phyloP scores from a whole-genome alignment of 1,140 invertebrate species.

The Aphelinus certus region DNA sequence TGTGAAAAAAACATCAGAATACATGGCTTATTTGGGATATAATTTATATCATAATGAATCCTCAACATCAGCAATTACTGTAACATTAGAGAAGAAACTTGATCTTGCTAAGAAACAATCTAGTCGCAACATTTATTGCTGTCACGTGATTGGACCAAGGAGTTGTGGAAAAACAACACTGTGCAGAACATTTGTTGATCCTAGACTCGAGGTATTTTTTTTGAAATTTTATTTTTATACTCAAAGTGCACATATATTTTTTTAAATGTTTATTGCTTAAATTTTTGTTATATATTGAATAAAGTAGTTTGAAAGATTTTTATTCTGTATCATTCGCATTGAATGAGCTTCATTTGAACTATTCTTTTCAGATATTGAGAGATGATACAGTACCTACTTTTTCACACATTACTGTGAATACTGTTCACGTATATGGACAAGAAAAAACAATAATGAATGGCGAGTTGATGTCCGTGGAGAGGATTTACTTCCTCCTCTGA shows the following conservation, averaged over 20 bases:
- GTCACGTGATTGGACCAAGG: slow-evolving; percentile 95
- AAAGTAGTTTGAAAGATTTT: too few species aligned
- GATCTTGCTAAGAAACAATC: slow-evolving; percentile 96
- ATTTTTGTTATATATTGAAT: too few species aligned
- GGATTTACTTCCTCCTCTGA: slow-evolving; percentile 60
- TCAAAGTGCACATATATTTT: too few species aligned
- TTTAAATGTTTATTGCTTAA: too few species aligned
- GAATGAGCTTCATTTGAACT: too few species aligned
- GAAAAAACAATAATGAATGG: slow-evolving; percentile 90
- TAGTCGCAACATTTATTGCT: slow-evolving; percentile 94
- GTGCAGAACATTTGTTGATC: slow-evolving; percentile 86
- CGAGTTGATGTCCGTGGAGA: slow-evolving; percentile 62
- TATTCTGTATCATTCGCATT: too few species aligned
- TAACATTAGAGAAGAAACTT: slow-evolving; percentile 94
- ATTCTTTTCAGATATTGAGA: slow-evolving; percentile 58
- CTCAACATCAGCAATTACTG: slow-evolving; percentile 85
- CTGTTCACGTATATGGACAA: slow-evolving; percentile 91
- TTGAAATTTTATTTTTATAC: slow-evolving; percentile 12
- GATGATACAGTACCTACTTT: slow-evolving; percentile 53
- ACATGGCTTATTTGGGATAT: slow-evolving; percentile 96
- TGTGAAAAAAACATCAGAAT: slow-evolving; percentile 89
- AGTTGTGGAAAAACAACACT: slow-evolving; percentile 94
- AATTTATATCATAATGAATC: slow-evolving; percentile 91
- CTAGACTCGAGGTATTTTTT: slow-evolving; percentile 70
- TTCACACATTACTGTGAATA: slow-evolving; percentile 69